These are phyloP conservation scores for Flexamia atlantica DNA, from an alignment of 2,888 invertebrate species.

Conservation along the genomic window DNA sequence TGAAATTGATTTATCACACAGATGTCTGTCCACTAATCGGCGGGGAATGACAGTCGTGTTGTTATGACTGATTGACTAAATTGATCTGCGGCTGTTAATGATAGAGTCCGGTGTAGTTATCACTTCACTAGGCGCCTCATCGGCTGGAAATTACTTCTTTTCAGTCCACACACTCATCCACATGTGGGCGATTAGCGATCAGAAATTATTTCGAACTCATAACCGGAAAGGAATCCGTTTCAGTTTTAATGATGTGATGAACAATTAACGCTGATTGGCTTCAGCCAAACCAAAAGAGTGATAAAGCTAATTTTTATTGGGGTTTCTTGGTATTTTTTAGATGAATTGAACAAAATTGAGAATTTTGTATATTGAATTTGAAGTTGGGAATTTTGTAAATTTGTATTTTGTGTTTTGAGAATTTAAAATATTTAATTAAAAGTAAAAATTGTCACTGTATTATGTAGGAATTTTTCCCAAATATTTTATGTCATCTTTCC, in stretches of 20 bases:
- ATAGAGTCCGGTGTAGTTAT: not conserved
- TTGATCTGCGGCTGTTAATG: not conserved
- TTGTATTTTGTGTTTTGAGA: too few species aligned
- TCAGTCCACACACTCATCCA: not conserved
- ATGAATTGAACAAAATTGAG: too few species aligned
- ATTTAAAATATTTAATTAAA: too few species aligned
- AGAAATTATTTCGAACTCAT: not conserved
- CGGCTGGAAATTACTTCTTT: slow-evolving; percentile 5
- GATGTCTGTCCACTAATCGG: not conserved
- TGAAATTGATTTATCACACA: not conserved
- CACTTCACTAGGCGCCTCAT: slow-evolving; percentile 19
- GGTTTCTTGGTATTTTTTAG: not conserved
- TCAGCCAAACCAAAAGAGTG: not conserved
- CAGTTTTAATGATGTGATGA: slow-evolving; percentile 6
- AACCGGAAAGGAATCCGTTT: not conserved
- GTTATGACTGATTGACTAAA: slow-evolving; percentile 4
- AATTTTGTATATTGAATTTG: too few species aligned
- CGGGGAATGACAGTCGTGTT: slow-evolving; percentile 20
- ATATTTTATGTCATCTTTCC: too few species aligned
- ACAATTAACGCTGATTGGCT: slow-evolving; percentile 18
- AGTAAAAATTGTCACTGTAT: too few species aligned
- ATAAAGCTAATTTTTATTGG: too few species aligned
- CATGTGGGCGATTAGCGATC: not conserved
- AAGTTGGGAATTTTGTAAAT: too few species aligned
- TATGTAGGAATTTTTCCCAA: too few species aligned